phyloP scores from a whole-genome alignment of 2,797 vertebrate genomes.

The Molossus molossus region DNA sequence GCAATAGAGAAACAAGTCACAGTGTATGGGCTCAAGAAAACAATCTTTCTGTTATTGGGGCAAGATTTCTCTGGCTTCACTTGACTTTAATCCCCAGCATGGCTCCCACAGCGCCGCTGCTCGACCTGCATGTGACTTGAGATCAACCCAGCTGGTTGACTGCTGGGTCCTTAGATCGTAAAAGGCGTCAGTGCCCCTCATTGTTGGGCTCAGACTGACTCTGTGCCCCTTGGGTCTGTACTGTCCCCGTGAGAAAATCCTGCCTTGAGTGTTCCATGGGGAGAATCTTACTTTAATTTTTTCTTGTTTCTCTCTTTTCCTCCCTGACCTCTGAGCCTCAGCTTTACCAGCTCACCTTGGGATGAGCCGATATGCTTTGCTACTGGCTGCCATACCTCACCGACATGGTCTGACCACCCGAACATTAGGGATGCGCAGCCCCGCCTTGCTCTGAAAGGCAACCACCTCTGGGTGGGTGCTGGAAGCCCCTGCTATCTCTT shows the following conservation, averaged over 20 bases:
- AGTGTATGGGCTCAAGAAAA: not conserved
- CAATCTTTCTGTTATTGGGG: not conserved
- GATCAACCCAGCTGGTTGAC: not conserved
- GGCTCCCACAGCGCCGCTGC: not conserved
- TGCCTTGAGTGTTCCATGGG: not conserved
- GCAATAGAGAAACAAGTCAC: not conserved
- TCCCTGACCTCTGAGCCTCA: not conserved
- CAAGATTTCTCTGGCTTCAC: not conserved
- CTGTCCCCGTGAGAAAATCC: not conserved
- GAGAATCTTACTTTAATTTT: not conserved
- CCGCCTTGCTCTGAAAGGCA: not conserved
- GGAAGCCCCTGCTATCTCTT: not conserved
- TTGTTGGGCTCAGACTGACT: not conserved
- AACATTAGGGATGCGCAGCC: not conserved
- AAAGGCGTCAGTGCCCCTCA: not conserved
- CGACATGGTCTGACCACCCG: not conserved
- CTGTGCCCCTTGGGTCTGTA: not conserved
- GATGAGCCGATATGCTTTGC: not conserved
- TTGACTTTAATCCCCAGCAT: not conserved
- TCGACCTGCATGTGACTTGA: not conserved
- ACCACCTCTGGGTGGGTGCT: not conserved
- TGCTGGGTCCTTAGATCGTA: not conserved
- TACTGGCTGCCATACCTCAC: not conserved
- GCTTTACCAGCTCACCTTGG: not conserved
- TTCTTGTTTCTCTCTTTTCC: not conserved